Base-by-base conservation (phyloP, 2,888 invertebrate genomes). In the Sceliomorpha sp. region DNA sequence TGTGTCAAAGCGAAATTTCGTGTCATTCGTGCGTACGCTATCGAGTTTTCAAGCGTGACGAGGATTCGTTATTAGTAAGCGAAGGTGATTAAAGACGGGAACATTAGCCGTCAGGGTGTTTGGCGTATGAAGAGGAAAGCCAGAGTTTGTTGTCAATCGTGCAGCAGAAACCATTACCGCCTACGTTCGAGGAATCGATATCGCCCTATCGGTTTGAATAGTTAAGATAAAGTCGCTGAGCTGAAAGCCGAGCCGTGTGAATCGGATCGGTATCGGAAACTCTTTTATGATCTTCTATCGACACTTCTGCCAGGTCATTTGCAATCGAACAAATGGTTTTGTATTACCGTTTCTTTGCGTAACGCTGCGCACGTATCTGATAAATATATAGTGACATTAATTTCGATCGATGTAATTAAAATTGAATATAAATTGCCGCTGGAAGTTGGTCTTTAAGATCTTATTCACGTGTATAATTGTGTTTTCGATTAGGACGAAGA, bases 131-230 rank as follows among this genome's bases (percentile, higher is more conserved):
- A 26, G n/a, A 32, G 45, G 15, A 34, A 20, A 20, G 20, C 5
- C 5, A 20, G 3, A 5, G 2, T n/a, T 44, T 17, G 45, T 17
- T 62, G 62, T 62, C 45, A 62, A 40, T 62, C 39, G 53, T 10
- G 47, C 10, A 9, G 47, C 27, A 45, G 53, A 40, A 47, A 47
- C 53, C 53, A 62, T 53, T 62, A 62, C 34, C 62, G 5, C 59
- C 29, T 53, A 53, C 66, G 55, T 76, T 77, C 76, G 63, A 62
- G 64, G 78, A 78, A 74, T 71, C 72, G 68, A 69, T 72, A 76
- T 76, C 76, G 67, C 67, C 72, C 73, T 69, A 78, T 78, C 77
- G 71, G 72, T 72, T 72, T 69, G 14, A 73, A 71, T 58, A 68
- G 50, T 59, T 47, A 15, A 72, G 72, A 73, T 76, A 75, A n/a